Evolutionary conservation across 1,140 invertebrate species (phyloP), one percentile per base, ranked within the genome.

Genomic region (Tetramorium simillimum): DNA sequence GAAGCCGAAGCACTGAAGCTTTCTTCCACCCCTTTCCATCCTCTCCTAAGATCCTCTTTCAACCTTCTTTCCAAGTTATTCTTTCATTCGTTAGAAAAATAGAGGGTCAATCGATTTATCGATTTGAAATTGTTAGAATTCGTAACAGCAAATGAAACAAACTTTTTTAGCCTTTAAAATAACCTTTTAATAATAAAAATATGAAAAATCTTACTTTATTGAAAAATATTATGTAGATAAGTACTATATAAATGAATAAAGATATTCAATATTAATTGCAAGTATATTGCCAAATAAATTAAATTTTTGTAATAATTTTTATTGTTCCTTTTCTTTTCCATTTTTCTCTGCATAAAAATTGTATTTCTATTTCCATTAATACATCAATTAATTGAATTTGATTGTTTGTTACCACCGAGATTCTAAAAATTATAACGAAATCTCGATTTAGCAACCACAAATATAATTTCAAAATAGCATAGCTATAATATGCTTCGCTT

Each of bases 81-180:
- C 53, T 84, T 84, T 75, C 53, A 84, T 82, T 82, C 40, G 53
- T 82, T 82, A 72, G 24, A 84, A 84, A 73, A 84, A 84, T 82
- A 60, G 12, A 73, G 51, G 6, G 7, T 16, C 58, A 67, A 65
- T 65, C 43, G 24, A 37, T 65, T 78, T 78, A 78, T 78, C 37
- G 40, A 46, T n/a, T 43, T 5, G 6, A 58, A 46, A 78, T 65
- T 78, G 24, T 63, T 65, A n/a, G 24, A 78, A 65, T 77, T 46
- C 21, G 18, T 46, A 63, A 46, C 43, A 77, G 1, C 1, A 62
- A 43, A 76, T 12, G 14, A 60, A 76, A 76, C 16, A 73, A 37
- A 56, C 7, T 75, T n/a, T 33, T 21, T n/a, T 28, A 75, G 12
- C 40, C n/a, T 43, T 69, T 46, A 43, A 69, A 60, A 24, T 4